Evolutionary conservation across 2,797 vertebrate genomes (phyloP), one percentile per base, ranked within the genome.

Genomic region (Clarias platycephalus): DNA sequence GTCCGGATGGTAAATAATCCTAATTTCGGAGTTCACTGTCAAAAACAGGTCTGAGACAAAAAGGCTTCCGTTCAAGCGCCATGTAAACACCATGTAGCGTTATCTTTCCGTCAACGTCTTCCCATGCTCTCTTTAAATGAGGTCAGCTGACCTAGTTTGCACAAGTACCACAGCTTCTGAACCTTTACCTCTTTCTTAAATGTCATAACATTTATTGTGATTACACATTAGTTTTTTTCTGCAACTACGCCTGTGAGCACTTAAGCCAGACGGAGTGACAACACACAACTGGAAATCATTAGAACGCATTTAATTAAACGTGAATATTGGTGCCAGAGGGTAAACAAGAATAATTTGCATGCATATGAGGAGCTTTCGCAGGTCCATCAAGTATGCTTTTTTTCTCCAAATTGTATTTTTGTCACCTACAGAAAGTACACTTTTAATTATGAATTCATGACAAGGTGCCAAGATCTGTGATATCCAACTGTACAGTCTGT

Each of bases 251-350:
- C 4, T 37, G n/a, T 10, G 2, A 55, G 70, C 20, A 18, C 62
- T 70, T 75, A 60, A 37, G 67, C 40, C 22, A 37, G 22, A 6
- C 18, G 22, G 15, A 81, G 57, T 0, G 57, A 15, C 68, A 26
- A 57, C 57, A 72, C 67, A 82, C n/a, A 8, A 4, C 5, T 74
- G 68, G 63, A 44, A 83, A 64, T 76, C 62, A 57, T 74, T 82
- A 83, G 82, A 53, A 55, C 34, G 7, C 66, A 60, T 83, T 80
- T 87, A 58, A 84, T 82, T 82, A 63, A 72, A 63, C 74, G 49
- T 63, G 63, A 71, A 5, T 79, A 24, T 64, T 57, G 22, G 60
- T 58, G 40, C 62, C 72, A 44, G 40, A 62, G 31, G 79, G 58
- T 5, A 55, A 83, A 60, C 0, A 20, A 22, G n/a, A 64, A 76